Evolutionary conservation across 2,888 invertebrate species (phyloP), one percentile per base, ranked within the genome.

Genomic region (Caenorhabditis sp.): DNA sequence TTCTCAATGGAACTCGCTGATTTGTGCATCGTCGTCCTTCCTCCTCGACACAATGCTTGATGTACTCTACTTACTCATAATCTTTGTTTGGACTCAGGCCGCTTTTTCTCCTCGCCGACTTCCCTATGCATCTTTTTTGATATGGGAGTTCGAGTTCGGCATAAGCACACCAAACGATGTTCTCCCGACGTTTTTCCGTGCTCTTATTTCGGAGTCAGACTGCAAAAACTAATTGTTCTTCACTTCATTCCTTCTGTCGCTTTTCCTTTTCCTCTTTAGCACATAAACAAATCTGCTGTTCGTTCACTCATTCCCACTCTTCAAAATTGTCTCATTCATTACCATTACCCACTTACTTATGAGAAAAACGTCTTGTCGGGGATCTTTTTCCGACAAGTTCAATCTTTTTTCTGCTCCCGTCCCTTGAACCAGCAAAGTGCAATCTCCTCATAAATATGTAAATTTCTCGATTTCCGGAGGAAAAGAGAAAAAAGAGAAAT

Each of bases 361-460:
- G n/a, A n/a, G n/a, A n/a, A n/a, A n/a, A n/a, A n/a, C n/a, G n/a
- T n/a, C n/a, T n/a, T n/a, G n/a, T n/a, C n/a, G n/a, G n/a, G 47
- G 47, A 18, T 47, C 47, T 47, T 6, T 47, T 47, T 40, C 18
- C 47, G 47, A 3, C 18, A 5, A 47, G n/a, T n/a, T n/a, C n/a
- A 47, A 20, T 2, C 65, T 51, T 32, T 37, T 51, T 65, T 58
- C 40, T 70, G 24, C 24, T 13, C 22, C 15, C 13, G 3, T n/a
- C 22, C 18, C n/a, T 11, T n/a, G 11, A 1, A 28, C 24, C 40
- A 18, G 56, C 60, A 74, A 56, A 74, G 74, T 65, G 74, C 74
- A 74, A 65, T 65, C 74, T 74, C 58, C 74, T 65, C 74, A 74
- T 60, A 74, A 74, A 74, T 74, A 74, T 74, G 74, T 60, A 74